phyloP scores from a whole-genome alignment of 2,888 invertebrate species.

The Ophion slaviceki region DNA sequence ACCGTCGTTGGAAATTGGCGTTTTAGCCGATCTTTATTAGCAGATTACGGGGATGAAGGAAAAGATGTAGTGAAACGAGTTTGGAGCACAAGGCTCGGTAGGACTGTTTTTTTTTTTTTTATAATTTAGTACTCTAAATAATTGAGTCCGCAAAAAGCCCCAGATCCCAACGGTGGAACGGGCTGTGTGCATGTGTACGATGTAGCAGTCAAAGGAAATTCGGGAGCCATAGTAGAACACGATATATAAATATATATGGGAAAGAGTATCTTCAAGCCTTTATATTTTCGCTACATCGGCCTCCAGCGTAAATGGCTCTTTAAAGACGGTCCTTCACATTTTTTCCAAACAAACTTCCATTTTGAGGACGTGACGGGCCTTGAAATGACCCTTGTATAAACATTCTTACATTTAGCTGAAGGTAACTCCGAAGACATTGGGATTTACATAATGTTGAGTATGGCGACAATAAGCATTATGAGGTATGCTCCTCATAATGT shows the following conservation, averaged over 20 bases:
- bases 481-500: background rate
- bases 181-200: conserved; percentile 11
- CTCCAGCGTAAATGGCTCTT: no score
- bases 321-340: background rate
- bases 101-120: no score
- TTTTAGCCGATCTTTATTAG: no score
- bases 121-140: conserved; percentile 54
- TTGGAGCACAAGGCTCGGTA: background rate
- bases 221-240: conserved; percentile 28
- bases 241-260: background rate
- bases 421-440: background rate
- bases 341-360: background rate
- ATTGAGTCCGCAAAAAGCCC: conserved; percentile 49
- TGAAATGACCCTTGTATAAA: background rate
- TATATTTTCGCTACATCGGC: background rate
- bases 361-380: background rate
- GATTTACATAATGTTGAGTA: background rate
- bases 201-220: conserved; percentile 26
- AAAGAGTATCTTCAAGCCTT: background rate
- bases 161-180: conserved; percentile 28
- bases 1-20: no score
- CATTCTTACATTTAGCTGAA: background rate
- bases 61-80: background rate
- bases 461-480: background rate
- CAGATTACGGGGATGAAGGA: background rate